Evolutionary conservation across 2,797 vertebrate species (phyloP).

Genomic region (Intellagama lesueurii): DNA sequence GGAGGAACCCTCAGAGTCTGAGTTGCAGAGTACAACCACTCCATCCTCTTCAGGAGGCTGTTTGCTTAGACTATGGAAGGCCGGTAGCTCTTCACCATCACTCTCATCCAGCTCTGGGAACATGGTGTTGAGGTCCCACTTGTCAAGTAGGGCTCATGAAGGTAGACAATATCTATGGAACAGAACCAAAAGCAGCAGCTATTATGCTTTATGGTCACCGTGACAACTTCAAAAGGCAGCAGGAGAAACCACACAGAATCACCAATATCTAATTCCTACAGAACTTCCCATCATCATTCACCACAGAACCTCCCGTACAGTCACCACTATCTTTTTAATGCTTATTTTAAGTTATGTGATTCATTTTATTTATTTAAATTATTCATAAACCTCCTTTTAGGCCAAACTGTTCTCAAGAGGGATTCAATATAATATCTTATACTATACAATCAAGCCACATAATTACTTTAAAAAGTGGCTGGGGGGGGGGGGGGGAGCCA

Average conservation of each 20-base stretch:
- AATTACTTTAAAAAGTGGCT: too few species aligned
- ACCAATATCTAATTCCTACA: neutral
- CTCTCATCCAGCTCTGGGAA: conserved; percentile 62
- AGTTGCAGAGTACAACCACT: conserved; percentile 44
- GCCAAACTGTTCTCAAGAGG: too few species aligned
- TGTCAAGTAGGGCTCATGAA: neutral
- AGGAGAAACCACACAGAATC: neutral
- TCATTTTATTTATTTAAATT: conserved; percentile 1
- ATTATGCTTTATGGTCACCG: neutral
- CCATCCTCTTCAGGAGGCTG: neutral
- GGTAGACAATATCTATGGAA: neutral
- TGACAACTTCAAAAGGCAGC: neutral
- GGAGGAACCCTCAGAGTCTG: conserved; percentile 14
- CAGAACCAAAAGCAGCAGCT: neutral
- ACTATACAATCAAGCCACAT: neutral
- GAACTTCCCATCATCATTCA: neutral
- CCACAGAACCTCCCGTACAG: too few species aligned
- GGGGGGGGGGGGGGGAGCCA: neutral
- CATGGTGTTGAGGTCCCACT: conserved; percentile 20
- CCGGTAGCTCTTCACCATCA: conserved; percentile 81
- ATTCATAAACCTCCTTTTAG: neutral
- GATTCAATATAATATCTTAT: neutral
- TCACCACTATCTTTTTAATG: neutral
- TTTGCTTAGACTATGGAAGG: conserved; percentile 59
- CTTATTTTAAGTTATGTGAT: neutral